Percentiles rank a stretch among this genome's conserved stretches.
Evolutionary conservation across 2,113 vertebrate species (phyloP).

Genomic region (Xerus inauris): DNA sequence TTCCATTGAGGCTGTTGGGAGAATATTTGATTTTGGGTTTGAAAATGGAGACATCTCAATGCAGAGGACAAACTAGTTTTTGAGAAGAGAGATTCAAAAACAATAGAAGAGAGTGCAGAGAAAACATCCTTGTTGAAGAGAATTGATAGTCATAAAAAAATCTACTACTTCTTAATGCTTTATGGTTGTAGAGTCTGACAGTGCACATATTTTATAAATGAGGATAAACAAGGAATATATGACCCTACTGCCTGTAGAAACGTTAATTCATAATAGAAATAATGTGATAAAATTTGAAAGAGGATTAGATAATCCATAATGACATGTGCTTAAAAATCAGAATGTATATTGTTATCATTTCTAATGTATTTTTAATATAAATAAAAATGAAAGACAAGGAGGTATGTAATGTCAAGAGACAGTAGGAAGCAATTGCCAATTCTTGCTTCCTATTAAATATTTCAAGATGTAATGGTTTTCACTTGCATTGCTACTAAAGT

Average conservation of each 20-base stretch:
- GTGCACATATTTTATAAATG: not conserved
- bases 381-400: not conserved
- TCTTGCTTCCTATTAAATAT: not conserved
- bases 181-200: not conserved
- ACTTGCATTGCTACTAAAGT: not conserved
- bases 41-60: not conserved
- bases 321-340: too few species aligned
- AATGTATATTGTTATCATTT: not conserved
- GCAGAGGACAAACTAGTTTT: not conserved
- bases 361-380: not conserved
- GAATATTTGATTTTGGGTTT: not conserved
- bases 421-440: not conserved
- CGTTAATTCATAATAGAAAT: not conserved
- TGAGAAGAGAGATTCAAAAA: not conserved
- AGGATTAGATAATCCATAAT: too few species aligned
- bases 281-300: not conserved
- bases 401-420: not conserved
- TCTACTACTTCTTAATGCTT: not conserved
- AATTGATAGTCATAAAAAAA: not conserved
- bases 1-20: not conserved
- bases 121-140: not conserved
- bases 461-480: not conserved
- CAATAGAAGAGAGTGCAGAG: rapidly evolving
- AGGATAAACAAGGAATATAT: not conserved
- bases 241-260: too few species aligned